Evolutionary conservation across 2,888 invertebrate genomes (phyloP).

Genomic region (Apodemia mormo): DNA sequence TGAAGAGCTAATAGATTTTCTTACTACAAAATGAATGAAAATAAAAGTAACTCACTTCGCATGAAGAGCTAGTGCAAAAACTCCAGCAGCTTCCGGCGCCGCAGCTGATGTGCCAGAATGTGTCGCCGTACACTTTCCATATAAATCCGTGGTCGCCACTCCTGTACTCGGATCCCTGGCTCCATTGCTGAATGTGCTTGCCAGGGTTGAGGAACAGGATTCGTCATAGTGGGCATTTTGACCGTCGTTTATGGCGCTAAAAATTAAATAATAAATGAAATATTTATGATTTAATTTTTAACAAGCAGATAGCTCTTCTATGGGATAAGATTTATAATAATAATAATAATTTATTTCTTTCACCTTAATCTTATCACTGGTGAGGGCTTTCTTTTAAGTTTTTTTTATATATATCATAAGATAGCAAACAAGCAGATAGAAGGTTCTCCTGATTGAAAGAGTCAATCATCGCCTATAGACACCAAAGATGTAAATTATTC

Average conservation of each 20-base stretch:
- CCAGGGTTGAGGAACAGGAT: conserved; percentile 98
- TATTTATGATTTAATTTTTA: neutral
- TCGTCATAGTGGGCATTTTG: conserved; percentile 99
- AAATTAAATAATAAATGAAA: neutral
- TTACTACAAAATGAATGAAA: conserved; percentile 7
- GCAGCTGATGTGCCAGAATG: conserved; percentile 99
- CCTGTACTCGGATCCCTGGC: conserved; percentile 98
- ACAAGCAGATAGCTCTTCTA: too few relatives aligned
- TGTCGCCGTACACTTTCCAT: conserved; percentile 99
- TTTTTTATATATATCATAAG: too few relatives aligned
- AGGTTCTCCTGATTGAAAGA: too few relatives aligned
- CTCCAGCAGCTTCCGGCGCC: conserved; percentile 99
- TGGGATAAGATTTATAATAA: too few relatives aligned
- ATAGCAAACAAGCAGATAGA: too few relatives aligned
- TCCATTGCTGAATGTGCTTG: conserved; percentile 99
- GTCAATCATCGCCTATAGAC: too few relatives aligned
- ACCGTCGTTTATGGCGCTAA: conserved; percentile 98
- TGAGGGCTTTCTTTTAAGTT: too few relatives aligned
- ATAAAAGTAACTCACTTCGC: conserved; percentile 89
- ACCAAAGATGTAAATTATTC: too few relatives aligned
- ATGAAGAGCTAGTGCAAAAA: conserved; percentile 98
- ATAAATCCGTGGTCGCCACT: conserved; percentile 98
- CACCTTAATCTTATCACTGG: too few relatives aligned
- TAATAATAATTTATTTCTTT: too few relatives aligned
- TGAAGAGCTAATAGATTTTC: too few relatives aligned